phyloP scores from a whole-genome alignment of 2,888 invertebrate species.

The Theodoxus fluviatilis region DNA sequence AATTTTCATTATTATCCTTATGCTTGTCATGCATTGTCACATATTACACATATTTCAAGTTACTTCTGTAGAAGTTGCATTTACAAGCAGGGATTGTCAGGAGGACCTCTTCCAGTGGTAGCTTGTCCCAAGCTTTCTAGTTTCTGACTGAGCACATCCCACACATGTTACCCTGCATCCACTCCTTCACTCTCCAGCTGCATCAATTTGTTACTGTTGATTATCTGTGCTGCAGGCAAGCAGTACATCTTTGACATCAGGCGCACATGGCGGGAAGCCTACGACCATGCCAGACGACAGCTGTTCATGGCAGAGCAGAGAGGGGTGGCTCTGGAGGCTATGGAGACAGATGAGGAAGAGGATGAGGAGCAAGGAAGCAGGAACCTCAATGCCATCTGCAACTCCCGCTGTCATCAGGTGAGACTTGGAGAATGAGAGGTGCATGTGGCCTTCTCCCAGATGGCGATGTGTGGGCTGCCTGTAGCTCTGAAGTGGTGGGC shows the following conservation, averaged over 20 bases:
- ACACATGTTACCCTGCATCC: too few species aligned
- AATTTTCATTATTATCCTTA: too few species aligned
- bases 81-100: too few species aligned
- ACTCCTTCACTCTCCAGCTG: too few species aligned
- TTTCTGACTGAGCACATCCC: too few species aligned
- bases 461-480: conserved; percentile 15
- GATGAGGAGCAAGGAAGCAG: neutral
- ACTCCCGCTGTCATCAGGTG: too few species aligned
- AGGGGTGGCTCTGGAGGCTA: neutral
- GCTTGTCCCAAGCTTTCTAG: too few species aligned
- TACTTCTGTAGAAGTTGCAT: too few species aligned
- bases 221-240: conserved; percentile 70
- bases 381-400: too few species aligned
- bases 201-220: too few species aligned
- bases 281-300: conserved; percentile 83
- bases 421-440: neutral
- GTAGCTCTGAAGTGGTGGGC: conserved; percentile 21
- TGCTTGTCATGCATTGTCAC: too few species aligned
- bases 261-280: conserved; percentile 86
- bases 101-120: too few species aligned
- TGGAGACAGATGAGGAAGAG: neutral
- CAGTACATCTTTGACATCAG: conserved; percentile 91
- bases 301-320: conserved; percentile 68
- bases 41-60: conserved; percentile 18
- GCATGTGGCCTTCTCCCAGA: neutral